Conservation (phyloP, 2,113 vertebrate species). For the Zosterops pallidus region DNA sequence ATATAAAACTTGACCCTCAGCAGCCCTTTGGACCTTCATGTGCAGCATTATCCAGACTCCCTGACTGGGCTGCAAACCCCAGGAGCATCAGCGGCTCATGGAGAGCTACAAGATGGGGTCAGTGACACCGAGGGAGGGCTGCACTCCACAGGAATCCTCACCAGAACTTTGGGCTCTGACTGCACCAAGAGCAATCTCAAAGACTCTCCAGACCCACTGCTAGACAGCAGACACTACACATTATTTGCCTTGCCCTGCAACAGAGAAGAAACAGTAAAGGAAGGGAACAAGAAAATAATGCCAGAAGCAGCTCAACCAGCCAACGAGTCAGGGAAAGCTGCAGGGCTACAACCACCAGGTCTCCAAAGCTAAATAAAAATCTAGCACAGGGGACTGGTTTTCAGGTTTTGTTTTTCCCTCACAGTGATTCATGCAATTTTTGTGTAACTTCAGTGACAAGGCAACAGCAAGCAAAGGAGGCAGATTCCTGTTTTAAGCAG, state of each 20-base stretch:
- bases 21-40: not conserved
- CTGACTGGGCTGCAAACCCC: not conserved
- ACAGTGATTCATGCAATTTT: not conserved
- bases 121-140: not conserved
- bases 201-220: not conserved
- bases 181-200: not conserved
- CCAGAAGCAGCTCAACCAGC: not conserved
- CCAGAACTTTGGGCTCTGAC: not conserved
- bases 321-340: not conserved
- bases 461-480: not conserved
- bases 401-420: not conserved
- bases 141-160: not conserved
- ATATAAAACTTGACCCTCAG: not conserved
- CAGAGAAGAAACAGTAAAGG: not conserved
- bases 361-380: not conserved
- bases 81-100: rapidly evolving
- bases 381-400: not conserved
- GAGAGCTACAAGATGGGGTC: not conserved
- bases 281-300: not conserved
- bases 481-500: not conserved
- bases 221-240: not conserved
- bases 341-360: not conserved
- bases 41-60: not conserved
- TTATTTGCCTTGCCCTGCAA: not conserved
- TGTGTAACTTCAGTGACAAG: not conserved